These are phyloP conservation scores for Oscheius sp. DNA, from an alignment of 2,888 invertebrate species.

Conservation along the genomic window DNA sequence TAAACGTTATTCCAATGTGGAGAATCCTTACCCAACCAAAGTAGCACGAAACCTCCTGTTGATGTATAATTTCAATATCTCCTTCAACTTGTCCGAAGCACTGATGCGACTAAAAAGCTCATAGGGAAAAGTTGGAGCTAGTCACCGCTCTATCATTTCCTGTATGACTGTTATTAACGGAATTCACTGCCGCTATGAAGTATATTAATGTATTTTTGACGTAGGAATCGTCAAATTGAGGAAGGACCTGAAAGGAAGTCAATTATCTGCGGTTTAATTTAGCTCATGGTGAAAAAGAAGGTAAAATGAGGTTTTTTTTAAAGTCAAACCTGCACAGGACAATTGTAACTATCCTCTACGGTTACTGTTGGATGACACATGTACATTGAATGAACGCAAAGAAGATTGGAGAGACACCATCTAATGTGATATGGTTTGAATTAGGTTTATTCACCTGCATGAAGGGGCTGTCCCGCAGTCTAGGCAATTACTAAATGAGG, in stretches of 20 bases:
- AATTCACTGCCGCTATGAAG: conserved; percentile 11
- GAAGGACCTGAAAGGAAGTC: too few relatives aligned
- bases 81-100: not conserved
- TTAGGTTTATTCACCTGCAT: too few relatives aligned
- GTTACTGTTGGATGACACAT: conserved; percentile 10
- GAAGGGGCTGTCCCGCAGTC: too few relatives aligned
- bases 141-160: conserved; percentile 11
- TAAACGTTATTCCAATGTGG: not conserved
- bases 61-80: not conserved
- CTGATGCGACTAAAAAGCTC: not conserved
- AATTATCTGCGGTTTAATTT: too few relatives aligned
- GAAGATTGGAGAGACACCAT: not conserved
- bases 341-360: conserved; percentile 10
- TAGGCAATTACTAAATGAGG: too few relatives aligned
- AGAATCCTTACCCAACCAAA: not conserved
- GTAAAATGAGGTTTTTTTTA: too few relatives aligned
- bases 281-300: too few relatives aligned
- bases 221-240: not conserved
- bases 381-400: conserved; percentile 13
- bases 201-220: conserved; percentile 2
- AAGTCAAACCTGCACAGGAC: too few relatives aligned
- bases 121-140: not conserved
- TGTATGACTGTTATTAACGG: conserved; percentile 6
- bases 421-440: too few relatives aligned
- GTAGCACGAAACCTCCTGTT: not conserved